phyloP scores from a whole-genome alignment of 2,888 invertebrate species.

The Hybos culiciformis region DNA sequence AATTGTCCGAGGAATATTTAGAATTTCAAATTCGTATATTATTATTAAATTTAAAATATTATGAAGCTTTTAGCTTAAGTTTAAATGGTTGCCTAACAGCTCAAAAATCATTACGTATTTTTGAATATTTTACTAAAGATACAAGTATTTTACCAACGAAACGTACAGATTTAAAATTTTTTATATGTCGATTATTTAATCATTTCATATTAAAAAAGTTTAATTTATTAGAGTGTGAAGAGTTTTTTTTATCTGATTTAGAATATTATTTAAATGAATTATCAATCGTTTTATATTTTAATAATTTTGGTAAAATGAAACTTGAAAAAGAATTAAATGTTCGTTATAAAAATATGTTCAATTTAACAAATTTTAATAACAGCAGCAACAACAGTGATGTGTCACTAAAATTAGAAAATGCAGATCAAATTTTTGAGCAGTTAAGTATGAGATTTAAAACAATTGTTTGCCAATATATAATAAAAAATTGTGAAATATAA shows the following conservation, averaged over 20 bases:
- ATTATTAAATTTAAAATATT: conserved; percentile 34
- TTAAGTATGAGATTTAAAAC: conserved; percentile 35
- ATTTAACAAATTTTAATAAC: conserved; percentile 10
- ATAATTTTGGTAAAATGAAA: too few relatives aligned
- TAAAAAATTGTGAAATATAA: too few relatives aligned
- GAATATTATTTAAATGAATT: conserved; percentile 34
- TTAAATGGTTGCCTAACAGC: conserved; percentile 26
- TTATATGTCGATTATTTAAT: conserved; percentile 32
- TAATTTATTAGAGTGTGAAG: conserved; percentile 30
- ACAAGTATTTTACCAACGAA: conserved; percentile 34
- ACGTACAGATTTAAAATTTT: conserved; percentile 32
- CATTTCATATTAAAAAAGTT: conserved; percentile 31
- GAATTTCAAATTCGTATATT: conserved; percentile 33
- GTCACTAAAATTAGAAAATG: conserved; percentile 26
- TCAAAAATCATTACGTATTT: conserved; percentile 30
- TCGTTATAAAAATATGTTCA: conserved; percentile 19
- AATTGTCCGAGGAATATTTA: conserved; percentile 24
- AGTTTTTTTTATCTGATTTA: conserved; percentile 32
- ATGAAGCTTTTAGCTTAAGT: conserved; percentile 33
- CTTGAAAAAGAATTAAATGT: conserved; percentile 11
- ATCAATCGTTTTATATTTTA: conserved; percentile 15
- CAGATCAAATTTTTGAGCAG: conserved; percentile 33
- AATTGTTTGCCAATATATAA: conserved; percentile 32
- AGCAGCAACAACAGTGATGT: conserved; percentile 7
- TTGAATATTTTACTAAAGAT: conserved; percentile 37